Percentiles rank a stretch among this genome's conserved stretches.
These are phyloP conservation scores for Plebejus anna DNA, from an alignment of 2,888 invertebrate species.

Conservation along the genomic window DNA sequence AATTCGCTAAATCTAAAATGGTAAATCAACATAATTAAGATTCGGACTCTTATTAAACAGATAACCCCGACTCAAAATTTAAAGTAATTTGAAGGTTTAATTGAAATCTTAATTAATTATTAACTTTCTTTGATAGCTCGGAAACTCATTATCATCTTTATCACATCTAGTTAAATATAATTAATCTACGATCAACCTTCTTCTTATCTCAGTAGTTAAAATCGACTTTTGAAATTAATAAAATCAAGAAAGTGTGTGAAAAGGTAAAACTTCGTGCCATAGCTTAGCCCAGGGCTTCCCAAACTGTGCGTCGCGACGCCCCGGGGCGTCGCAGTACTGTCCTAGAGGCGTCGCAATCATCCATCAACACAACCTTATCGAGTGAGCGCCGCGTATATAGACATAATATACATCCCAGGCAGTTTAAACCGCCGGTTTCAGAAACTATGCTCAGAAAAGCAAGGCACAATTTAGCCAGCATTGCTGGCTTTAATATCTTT, in stretches of 20 bases:
- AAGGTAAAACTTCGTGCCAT: no score
- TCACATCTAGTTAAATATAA: conserved; percentile 17
- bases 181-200: not conserved
- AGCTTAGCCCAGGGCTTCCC: no score
- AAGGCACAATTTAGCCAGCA: no score
- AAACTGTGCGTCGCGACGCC: no score
- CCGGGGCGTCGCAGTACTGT: no score
- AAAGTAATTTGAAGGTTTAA: conserved; percentile 16
- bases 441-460: no score
- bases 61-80: not conserved
- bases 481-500: no score
- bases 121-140: conserved; percentile 17
- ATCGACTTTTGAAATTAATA: not conserved
- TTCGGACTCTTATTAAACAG: conserved; percentile 12
- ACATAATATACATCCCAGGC: no score
- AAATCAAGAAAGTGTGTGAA: not conserved
- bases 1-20: not conserved
- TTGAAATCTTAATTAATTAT: conserved; percentile 24
- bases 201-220: not conserved
- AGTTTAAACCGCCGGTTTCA: no score
- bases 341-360: no score
- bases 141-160: conserved; percentile 10
- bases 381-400: no score
- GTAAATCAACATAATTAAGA: conserved; percentile 3
- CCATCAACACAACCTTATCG: no score